Evolutionary conservation across 2,888 invertebrate genomes (phyloP).

Genomic region (Timema cristinae): DNA sequence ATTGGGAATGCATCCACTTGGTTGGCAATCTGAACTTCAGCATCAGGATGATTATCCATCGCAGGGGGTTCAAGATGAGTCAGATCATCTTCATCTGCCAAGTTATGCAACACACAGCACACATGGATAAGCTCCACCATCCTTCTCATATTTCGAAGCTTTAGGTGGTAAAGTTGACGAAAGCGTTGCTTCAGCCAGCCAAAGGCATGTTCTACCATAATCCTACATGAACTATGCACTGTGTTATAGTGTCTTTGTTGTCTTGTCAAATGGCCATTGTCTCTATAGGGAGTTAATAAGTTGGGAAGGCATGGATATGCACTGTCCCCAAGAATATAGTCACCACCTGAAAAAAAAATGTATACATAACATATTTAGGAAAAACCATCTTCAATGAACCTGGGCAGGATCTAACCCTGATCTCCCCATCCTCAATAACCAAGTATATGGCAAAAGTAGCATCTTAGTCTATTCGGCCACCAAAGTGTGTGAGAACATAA

Average conservation of each 20-base stretch:
- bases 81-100: neutral
- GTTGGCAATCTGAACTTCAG: neutral
- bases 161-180: constrained; percentile 3
- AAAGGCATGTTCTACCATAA: neutral
- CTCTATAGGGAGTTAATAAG: constrained; percentile 31
- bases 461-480: too few species aligned
- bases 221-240: neutral
- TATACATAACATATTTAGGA: too few species aligned
- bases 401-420: too few species aligned
- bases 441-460: too few species aligned
- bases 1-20: neutral
- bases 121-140: neutral
- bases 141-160: neutral
- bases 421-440: too few species aligned
- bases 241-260: constrained; percentile 22
- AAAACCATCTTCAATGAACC: too few species aligned
- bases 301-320: constrained; percentile 31
- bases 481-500: too few species aligned
- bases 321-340: constrained; percentile 33
- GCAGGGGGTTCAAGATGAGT: neutral
- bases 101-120: constrained; percentile 7
- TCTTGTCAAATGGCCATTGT: constrained; percentile 26
- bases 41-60: neutral
- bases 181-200: neutral
- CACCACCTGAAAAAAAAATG: constrained; percentile 8